Percentiles rank a stretch among this genome's conserved stretches.
These are phyloP conservation scores for Theristicus caerulescens DNA, from an alignment of 2,113 vertebrate species.

Conservation along the genomic window DNA sequence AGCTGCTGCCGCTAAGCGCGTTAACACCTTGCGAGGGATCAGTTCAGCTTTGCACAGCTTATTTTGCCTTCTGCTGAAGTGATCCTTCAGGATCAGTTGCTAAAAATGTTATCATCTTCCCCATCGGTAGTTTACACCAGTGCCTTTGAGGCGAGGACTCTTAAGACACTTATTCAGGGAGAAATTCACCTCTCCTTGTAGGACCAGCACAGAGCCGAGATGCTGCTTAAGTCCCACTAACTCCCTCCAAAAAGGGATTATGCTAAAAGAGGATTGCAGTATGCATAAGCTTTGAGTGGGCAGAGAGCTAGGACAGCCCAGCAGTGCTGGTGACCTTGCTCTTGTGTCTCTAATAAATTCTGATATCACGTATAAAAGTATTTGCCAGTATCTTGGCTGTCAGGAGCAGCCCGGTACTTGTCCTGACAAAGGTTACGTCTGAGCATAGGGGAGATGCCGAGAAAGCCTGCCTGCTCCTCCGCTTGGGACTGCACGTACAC, in stretches of 20 bases:
- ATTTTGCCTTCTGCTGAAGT: conserved; percentile 53
- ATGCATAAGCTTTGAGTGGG: conserved; percentile 55
- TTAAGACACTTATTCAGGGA: conserved; percentile 65
- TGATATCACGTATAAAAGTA: background rate
- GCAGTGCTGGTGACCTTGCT: conserved; percentile 10
- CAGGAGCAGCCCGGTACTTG: background rate
- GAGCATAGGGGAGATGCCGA: background rate
- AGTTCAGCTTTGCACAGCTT: conserved; percentile 65
- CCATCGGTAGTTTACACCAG: conserved; percentile 35
- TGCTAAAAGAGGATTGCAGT: conserved; percentile 47
- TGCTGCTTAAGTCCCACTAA: conserved; percentile 28
- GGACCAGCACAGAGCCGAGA: conserved; percentile 2
- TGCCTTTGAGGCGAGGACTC: conserved; percentile 55
- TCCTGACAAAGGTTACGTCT: background rate
- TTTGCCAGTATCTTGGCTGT: background rate
- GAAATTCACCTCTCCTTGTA: conserved; percentile 57
- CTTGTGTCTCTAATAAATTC: background rate
- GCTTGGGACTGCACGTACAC: background rate
- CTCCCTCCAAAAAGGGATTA: conserved; percentile 29
- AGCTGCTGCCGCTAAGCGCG: conserved; percentile 14
- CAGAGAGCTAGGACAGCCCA: conserved; percentile 14
- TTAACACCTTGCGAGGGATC: conserved; percentile 52
- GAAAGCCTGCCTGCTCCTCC: fast-evolving
- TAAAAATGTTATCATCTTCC: conserved; percentile 62
- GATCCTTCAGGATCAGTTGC: conserved; percentile 60